Evolutionary conservation across 2,113 vertebrate genomes (phyloP).

Genomic region (Nothobranchius furzeri): DNA sequence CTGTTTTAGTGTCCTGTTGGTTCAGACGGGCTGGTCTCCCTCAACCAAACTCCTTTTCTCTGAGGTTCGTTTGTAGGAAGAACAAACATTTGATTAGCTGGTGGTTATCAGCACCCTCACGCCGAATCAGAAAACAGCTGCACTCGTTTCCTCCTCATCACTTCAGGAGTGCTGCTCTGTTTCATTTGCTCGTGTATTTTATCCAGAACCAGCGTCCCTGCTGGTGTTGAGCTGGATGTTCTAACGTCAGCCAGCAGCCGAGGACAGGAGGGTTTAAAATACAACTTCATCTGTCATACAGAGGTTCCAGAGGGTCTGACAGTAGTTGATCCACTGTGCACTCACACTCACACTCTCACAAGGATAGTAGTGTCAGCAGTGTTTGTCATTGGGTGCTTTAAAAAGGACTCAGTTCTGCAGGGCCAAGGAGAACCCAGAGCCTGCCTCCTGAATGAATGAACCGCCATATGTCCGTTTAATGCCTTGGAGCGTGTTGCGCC

Average conservation of each 20-base stretch:
- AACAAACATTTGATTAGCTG: neutral
- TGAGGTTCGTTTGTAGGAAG: no score
- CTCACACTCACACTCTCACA: neutral
- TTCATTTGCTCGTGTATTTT: neutral
- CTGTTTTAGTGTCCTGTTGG: no score
- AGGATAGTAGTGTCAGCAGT: slow-evolving; percentile 68
- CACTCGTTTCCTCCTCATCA: neutral
- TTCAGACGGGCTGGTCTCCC: no score
- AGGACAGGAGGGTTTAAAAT: slow-evolving; percentile 65
- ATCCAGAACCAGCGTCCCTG: slow-evolving; percentile 10
- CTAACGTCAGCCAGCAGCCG: neutral
- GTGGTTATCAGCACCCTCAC: neutral
- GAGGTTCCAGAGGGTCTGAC: slow-evolving; percentile 66
- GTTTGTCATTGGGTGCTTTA: slow-evolving; percentile 45
- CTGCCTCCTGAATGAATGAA: slow-evolving; percentile 43
- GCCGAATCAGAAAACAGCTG: neutral
- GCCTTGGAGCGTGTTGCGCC: slow-evolving; percentile 21
- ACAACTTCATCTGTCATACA: slow-evolving; percentile 71
- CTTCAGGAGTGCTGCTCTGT: no score
- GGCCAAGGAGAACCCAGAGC: slow-evolving; percentile 48
- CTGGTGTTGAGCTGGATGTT: slow-evolving; percentile 41
- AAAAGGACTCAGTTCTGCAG: slow-evolving; percentile 47
- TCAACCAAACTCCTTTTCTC: no score
- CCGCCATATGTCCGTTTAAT: slow-evolving; percentile 48
- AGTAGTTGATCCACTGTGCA: slow-evolving; percentile 29